Evolutionary conservation across 2,888 invertebrate species (phyloP), one percentile per base, ranked within the genome.

Genomic region (Heliothis peltigera): DNA sequence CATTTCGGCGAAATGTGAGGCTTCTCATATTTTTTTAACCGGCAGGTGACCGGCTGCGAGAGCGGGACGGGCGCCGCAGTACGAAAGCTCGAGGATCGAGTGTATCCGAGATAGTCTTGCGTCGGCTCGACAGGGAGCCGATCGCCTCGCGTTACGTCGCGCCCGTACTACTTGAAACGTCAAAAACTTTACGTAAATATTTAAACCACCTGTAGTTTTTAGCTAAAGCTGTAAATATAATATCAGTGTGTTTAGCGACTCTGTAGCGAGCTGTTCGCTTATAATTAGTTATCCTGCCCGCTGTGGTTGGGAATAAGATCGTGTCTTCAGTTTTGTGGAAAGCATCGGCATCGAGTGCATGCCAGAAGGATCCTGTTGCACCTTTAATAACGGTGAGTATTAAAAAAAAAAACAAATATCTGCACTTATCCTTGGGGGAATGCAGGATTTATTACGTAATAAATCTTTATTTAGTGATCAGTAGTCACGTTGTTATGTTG

Each of bases 1-100:
- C 83, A 88, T 92, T 94, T 94, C 93, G 92, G 72, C 92, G 93
- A 94, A 94, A 91, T 89, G 87, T 87, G 87, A 89, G 89, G 88
- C 87, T 90, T 90, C 90, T 86, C 79, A 84, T 87, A 85, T 90
- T 92, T 92, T 92, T 94, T 91, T 84, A 85, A 79, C 80, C 82
- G 84, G 90, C 92, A 91, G 91, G 92, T 92, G 92, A 91, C 84
- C 84, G 88, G 85, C 82, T 88, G 93, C 82, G 89, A 79, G 92
- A 93, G 92, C 85, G 87, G 89, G 93, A 93, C 87, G 87, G 73
- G 75, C 52, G 70, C 74, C 75, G 80, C 78, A 81, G 72, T 76
- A 78, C 81, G 87, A 92, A 92, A 93, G 93, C 93, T 92, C 89
- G 81, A 80, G 84, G 83, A 80, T 72, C 86, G 84, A 83, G 86